A percentile compares a stretch with the other conserved stretches of the same genome.
Evolutionary conservation across 2,888 invertebrate genomes (phyloP).

Genomic region (Sarcophaga variegata): DNA sequence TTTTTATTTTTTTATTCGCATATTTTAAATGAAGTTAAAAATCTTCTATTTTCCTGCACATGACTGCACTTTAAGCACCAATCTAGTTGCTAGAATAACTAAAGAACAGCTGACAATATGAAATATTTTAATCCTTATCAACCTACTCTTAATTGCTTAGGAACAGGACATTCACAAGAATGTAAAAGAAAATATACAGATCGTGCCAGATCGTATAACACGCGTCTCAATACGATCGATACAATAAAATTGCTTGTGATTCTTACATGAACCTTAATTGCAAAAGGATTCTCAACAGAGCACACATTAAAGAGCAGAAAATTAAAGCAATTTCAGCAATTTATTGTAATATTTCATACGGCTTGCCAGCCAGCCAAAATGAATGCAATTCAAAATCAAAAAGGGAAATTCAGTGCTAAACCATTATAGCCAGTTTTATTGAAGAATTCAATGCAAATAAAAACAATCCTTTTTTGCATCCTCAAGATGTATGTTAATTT

Average conservation of each 20-base stretch:
- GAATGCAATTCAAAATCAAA: conserved; percentile 37
- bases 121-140: neutral
- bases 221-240: neutral
- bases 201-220: conserved; percentile 31
- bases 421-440: conserved; percentile 50
- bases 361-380: conserved; percentile 33
- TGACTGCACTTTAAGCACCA: too few relatives aligned
- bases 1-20: too few relatives aligned
- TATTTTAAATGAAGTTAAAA: too few relatives aligned
- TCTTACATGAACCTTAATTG: neutral
- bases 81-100: neutral
- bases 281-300: neutral
- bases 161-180: neutral
- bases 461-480: conserved; percentile 29
- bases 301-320: conserved; percentile 53
- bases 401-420: conserved; percentile 11
- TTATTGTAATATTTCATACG: conserved; percentile 66
- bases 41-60: too few relatives aligned
- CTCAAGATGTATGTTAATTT: conserved; percentile 42
- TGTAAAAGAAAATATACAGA: neutral
- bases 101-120: neutral
- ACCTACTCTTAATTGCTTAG: neutral
- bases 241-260: conserved; percentile 38
- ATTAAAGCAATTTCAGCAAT: conserved; percentile 72
- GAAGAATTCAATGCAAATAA: neutral